Base-by-base conservation (phyloP, 1,140 invertebrate genomes). In the Penaeus indicus region DNA sequence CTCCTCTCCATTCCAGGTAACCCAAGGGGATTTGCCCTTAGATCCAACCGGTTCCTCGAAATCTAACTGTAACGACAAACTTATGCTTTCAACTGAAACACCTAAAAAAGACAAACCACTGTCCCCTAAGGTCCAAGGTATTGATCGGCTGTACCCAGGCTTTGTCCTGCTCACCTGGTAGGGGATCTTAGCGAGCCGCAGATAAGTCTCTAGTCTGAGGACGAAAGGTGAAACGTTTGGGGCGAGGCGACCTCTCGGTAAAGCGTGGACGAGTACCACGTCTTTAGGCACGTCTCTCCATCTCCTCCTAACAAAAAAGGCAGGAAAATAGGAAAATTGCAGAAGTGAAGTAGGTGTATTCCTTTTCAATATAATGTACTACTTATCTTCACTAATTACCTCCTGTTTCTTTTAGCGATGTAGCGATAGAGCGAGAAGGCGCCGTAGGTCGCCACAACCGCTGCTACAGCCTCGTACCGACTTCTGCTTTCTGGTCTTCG, bases 21-120 rank as follows among this genome's bases (percentile, higher is more conserved):
- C 93, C 93, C 93, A 94, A 0, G 94, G 93, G n/a, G 84, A 89
- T 89, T 92, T 92, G 38, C 91, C 92, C 89, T 91, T 92, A 11
- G 91, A 78, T 27, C 92, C 91, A n/a, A 89, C 42, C 5, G 91
- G 91, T 61, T 92, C 83, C 3, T 91, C 86, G 22, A 83, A 91
- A 42, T 92, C 92, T n/a, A 91, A 81, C 80, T 82, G 80, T 10
- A n/a, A 54, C 10, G 60, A 80, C 7, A 80, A 42, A 60, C 22
- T n/a, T 19, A 8, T 25, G 1, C 8, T n/a, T 38, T 3, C 7
- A 47, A 47, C 21, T 25, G 25, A 78, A 10, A 78, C 7, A 13
- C 19, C 2, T 78, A 22, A 21, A 21, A 38, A 13, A 54, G 54
- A 16, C 16, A 54, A 16, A 16, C 16, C 54, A 16, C 10, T 54